Evolutionary conservation across 2,797 vertebrate species (phyloP), one percentile per base, ranked within the genome.

Genomic region (Sorex maritimensis): DNA sequence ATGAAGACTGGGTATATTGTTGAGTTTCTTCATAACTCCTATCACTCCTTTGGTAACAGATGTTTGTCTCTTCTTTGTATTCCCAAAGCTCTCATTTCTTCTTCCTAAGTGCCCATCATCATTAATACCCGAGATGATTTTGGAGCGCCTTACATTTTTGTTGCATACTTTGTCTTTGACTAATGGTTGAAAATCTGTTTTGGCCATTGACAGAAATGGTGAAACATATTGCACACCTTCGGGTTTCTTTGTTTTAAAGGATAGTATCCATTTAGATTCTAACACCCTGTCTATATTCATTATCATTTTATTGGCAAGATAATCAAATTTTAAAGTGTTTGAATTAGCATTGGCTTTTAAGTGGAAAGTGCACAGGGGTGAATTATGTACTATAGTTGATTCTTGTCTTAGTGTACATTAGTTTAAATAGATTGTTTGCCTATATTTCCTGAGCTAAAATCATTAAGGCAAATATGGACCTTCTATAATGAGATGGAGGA

Each of bases 141-240:
- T 14, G 19, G 1, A 61, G 2, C 2, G 44, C 30, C 46, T 90
- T 28, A 69, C 6, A 8, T 30, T 87, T 23, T 61, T 68, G 19
- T 8, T 82, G 41, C 5, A 24, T 5, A 30, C 5, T 52, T 52
- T 26, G 2, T 13, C 49, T 75, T 1, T 0, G 24, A 88, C 0
- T 7, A 9, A 3, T 82, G 85, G 49, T 17, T 81, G 71, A 84
- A 26, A 72, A 14, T 28, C 4, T 2, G n/a, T 55, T 90, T 77
- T 13, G 21, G 28, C 9, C 67, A 79, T 1, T n/a, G 86, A 81
- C 52, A 24, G 3, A 73, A 81, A 1, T 74, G n/a, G 13, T 15
- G 4, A 55, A 30, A 11, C 17, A 30, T n/a, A 26, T 8, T 13
- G n/a, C 1, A 10, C 15, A n/a, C 6, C 0, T 4, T 17, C 44